phyloP scores from a whole-genome alignment of 2,113 vertebrate genomes.

The Pica pica region DNA sequence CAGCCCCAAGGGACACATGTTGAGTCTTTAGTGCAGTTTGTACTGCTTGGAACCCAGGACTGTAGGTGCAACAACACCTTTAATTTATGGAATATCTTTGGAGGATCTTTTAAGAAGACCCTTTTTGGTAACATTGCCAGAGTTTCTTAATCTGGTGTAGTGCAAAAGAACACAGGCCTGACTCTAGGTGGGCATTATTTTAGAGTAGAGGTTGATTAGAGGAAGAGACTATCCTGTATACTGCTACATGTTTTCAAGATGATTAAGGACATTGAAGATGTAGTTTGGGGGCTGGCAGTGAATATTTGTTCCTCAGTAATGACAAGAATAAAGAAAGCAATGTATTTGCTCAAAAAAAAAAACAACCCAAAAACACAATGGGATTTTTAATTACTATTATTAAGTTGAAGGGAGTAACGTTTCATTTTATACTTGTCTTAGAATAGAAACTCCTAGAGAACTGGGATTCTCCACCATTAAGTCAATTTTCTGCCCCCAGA shows the following conservation, averaged over 20 bases:
- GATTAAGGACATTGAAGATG: not conserved
- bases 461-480: not conserved
- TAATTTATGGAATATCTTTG: not conserved
- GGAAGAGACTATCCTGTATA: not conserved
- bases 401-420: not conserved
- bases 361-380: not conserved
- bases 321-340: not conserved
- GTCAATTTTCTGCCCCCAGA: not conserved
- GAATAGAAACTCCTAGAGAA: not conserved
- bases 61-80: not conserved
- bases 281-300: not conserved
- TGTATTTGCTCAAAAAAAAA: not conserved
- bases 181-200: not conserved
- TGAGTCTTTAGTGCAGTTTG: not conserved
- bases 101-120: not conserved
- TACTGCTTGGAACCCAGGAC: not conserved
- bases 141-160: not conserved
- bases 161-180: not conserved
- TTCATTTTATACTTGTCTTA: not conserved
- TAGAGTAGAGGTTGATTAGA: not conserved
- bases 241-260: not conserved
- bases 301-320: not conserved
- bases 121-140: not conserved
- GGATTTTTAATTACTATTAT: not conserved
- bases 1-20: rapidly evolving